Base-by-base conservation (phyloP, 2,888 invertebrate species). In the Scaeva pyrastri region DNA sequence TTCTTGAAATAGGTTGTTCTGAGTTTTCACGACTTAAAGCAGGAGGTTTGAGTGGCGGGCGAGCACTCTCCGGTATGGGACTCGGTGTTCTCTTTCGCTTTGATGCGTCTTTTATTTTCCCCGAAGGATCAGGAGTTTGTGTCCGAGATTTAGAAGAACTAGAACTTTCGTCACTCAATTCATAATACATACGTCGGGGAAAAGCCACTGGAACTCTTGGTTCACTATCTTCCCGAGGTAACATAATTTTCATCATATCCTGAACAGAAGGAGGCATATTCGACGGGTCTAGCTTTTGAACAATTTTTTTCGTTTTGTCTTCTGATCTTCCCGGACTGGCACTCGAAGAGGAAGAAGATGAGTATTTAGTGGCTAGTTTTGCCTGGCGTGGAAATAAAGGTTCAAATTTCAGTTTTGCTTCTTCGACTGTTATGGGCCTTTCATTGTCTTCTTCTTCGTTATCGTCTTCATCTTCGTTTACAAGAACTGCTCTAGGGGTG, bases 191-290 rank as follows among this genome's bases (percentile, higher is more conserved):
- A 16, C 39, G 36, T 14, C 77, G 41, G 0, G 86, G 86, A 48
- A 86, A 86, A n/a, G 86, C 77, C 31, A 66, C 36, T 1, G 86
- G 86, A 21, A 23, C 3, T 26, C 60, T 45, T 1, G 88, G 88
- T 39, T 88, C 90, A 36, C 80, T 89, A 0, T 81, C 68, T 2
- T 89, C 3, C 21, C 78, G n/a, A 16, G 12, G 8, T 48, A 75
- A 76, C n/a, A 88, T 88, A 58, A 89, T 88, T 0, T 89, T 88
- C 26, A 92, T 45, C 19, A 92, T 79, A 62, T 92, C 92, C 82
- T 92, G 92, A 0, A 92, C 91, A 1, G 92, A 92, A 2, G 92
- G 92, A 0, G 92, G 89, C 90, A 92, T 92, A 74, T 89, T 86
- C 2, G 89, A 83, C 0, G 92, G 92, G 79, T 90, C 88, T 14